Evolutionary conservation across 1,140 invertebrate species (phyloP).

Genomic region (Chrysopa pallens): DNA sequence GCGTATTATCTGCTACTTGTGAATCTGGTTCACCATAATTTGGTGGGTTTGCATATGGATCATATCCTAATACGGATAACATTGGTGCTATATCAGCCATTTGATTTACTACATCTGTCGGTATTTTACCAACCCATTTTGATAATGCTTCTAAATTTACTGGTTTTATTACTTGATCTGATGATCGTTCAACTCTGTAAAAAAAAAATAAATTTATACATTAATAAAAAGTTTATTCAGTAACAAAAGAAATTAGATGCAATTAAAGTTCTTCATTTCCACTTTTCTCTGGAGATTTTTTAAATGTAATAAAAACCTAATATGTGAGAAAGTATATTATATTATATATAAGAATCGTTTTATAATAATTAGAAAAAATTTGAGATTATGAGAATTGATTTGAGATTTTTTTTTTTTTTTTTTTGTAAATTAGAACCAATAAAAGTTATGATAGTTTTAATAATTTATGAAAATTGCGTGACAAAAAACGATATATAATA

Average conservation of each 20-base stretch:
- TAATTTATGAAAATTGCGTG: no score
- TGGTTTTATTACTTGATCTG: constrained; percentile 97
- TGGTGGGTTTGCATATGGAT: constrained; percentile 85
- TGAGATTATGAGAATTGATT: no score
- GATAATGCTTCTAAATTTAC: constrained; percentile 90
- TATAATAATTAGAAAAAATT: no score
- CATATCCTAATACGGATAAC: constrained; percentile 80
- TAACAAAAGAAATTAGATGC: not conserved
- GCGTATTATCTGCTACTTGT: constrained; percentile 66
- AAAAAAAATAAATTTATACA: constrained; percentile 9
- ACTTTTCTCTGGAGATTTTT: no score
- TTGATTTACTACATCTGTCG: constrained; percentile 73
- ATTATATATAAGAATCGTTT: no score
- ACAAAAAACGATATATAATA: no score
- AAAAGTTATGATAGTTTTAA: no score
- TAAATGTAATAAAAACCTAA: no score
- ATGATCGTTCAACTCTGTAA: constrained; percentile 86
- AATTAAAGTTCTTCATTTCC: no score
- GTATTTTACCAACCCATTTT: constrained; percentile 92
- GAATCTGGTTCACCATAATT: constrained; percentile 77
- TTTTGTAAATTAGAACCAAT: no score
- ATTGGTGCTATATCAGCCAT: constrained; percentile 87
- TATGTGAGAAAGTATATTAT: no score
- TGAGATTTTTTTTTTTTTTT: no score
- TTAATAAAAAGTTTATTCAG: not conserved